Percentiles rank a stretch among this genome's conserved stretches.
These are phyloP conservation scores for Drosophila takahashii DNA, from an alignment of 1,140 invertebrate genomes.

Conservation along the genomic window DNA sequence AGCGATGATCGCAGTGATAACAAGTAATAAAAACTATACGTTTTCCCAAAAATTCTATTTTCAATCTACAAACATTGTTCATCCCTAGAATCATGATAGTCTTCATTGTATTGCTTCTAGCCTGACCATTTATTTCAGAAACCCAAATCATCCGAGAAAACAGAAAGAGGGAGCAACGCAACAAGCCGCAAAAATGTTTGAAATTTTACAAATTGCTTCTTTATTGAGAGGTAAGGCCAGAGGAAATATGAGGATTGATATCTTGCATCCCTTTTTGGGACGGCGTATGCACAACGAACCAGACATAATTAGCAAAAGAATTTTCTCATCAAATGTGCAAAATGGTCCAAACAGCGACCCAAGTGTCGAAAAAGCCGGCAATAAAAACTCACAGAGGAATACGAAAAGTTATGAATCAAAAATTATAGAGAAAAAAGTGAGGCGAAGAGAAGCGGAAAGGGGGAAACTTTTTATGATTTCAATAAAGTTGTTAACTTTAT, in stretches of 20 bases:
- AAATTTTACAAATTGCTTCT: constrained; percentile 73
- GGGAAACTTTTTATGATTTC: constrained; percentile 74
- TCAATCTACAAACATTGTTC: background rate
- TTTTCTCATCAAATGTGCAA: constrained; percentile 79
- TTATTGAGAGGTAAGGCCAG: constrained; percentile 57
- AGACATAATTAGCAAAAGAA: constrained; percentile 76
- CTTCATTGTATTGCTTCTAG: constrained; percentile 29
- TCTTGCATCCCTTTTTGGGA: constrained; percentile 16
- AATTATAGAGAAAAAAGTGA: constrained; percentile 16
- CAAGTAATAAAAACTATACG: background rate
- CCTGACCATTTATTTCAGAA: constrained; percentile 15
- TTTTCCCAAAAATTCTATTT: background rate
- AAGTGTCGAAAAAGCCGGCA: constrained; percentile 46
- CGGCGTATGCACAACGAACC: constrained; percentile 64
- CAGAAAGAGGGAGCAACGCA: constrained; percentile 17
- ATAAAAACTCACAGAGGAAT: constrained; percentile 64
- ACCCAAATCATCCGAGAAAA: constrained; percentile 5
- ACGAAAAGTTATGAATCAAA: constrained; percentile 64
- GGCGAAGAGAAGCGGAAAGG: background rate
- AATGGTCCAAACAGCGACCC: constrained; percentile 42
- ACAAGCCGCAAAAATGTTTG: constrained; percentile 69
- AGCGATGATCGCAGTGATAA: constrained; percentile 10
- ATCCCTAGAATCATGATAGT: constrained; percentile 12
- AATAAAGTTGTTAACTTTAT: constrained; percentile 83
- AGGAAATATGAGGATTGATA: constrained; percentile 57